These are phyloP conservation scores for Hylaea fasciaria DNA, from an alignment of 2,888 invertebrate species.

Conservation along the genomic window DNA sequence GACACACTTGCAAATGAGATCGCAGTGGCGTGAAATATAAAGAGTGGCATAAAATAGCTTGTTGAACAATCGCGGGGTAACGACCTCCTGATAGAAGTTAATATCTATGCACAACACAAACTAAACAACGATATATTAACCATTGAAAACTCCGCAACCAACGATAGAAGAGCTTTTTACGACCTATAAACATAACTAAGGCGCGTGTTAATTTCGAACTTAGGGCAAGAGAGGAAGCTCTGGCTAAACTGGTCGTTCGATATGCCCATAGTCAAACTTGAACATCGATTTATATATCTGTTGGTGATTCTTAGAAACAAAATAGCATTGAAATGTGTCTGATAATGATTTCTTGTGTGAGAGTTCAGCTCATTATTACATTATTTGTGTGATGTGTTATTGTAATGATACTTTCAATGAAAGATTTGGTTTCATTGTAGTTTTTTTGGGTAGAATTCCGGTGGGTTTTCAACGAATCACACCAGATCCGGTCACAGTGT, in stretches of 20 bases:
- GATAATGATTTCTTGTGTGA: conserved; percentile 51
- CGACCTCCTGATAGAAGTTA: conserved; percentile 43
- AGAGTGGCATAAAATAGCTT: conserved; percentile 20
- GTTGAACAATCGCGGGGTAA: conserved; percentile 31
- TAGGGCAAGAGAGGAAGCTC: conserved; percentile 55
- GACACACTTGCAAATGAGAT: conserved; percentile 32
- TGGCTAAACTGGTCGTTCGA: conserved; percentile 52
- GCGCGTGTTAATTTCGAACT: conserved; percentile 40
- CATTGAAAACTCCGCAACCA: conserved; percentile 64
- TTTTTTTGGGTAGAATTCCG: neutral
- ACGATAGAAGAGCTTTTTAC: conserved; percentile 52
- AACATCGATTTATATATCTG: conserved; percentile 58
- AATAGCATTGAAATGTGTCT: conserved; percentile 62
- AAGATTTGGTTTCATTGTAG: neutral
- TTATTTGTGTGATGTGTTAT: conserved; percentile 19
- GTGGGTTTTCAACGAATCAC: no score
- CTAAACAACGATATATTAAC: conserved; percentile 65
- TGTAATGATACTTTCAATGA: neutral
- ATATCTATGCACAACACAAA: conserved; percentile 68
- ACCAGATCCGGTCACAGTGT: no score
- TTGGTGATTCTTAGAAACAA: conserved; percentile 65
- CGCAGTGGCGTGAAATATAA: conserved; percentile 16
- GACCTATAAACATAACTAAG: conserved; percentile 46
- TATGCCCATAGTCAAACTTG: conserved; percentile 55
- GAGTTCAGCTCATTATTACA: conserved; percentile 28